phyloP scores from a whole-genome alignment of 2,113 vertebrate species.

The Bufo gargarizans region DNA sequence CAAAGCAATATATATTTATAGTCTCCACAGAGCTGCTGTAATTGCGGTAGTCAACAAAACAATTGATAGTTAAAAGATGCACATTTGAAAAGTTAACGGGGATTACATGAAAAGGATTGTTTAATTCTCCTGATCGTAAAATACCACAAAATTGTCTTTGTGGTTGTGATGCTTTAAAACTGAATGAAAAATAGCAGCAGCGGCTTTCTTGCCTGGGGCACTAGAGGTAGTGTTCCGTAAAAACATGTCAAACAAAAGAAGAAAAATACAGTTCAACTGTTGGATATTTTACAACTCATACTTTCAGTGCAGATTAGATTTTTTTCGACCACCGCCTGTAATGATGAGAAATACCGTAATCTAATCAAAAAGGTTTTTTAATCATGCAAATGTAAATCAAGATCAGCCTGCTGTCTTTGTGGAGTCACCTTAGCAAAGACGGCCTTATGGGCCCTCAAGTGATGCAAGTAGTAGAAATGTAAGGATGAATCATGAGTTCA shows the following conservation, averaged over 20 bases:
- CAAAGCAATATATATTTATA: background rate
- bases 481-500: constrained; percentile 42
- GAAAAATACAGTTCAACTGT: constrained; percentile 37
- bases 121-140: constrained; percentile 65
- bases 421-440: constrained; percentile 23
- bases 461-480: constrained; percentile 38
- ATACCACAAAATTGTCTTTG: constrained; percentile 66
- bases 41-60: background rate
- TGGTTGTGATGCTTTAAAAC: constrained; percentile 66
- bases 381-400: constrained; percentile 17
- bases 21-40: background rate
- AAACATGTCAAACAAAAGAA: constrained; percentile 56
- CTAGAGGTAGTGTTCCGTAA: constrained; percentile 68
- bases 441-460: constrained; percentile 3
- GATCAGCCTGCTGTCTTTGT: constrained; percentile 28
- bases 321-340: background rate
- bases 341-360: background rate
- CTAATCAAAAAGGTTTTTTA: background rate
- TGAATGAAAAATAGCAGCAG: constrained; percentile 64
- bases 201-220: constrained; percentile 64
- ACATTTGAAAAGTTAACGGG: background rate
- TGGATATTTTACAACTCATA: constrained; percentile 45
- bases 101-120: constrained; percentile 33
- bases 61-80: background rate
- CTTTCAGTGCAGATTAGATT: background rate